Conservation (phyloP, 2,113 vertebrate species). For the Apistogramma diplotaenia region DNA sequence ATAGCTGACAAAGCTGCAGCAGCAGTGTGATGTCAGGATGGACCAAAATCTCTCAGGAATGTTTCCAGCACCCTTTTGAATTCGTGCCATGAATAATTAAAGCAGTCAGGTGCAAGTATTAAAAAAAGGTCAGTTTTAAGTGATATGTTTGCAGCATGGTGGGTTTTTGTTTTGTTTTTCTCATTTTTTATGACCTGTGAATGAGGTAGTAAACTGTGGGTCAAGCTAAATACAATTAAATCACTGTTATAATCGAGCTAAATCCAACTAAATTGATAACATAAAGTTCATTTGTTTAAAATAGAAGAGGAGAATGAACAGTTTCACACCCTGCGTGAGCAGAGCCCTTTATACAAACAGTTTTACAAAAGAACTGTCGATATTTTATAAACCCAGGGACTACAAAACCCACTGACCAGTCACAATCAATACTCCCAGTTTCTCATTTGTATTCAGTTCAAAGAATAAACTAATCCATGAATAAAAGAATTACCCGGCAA, state of each 20-base stretch:
- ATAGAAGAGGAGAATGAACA: neutral
- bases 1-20: neutral
- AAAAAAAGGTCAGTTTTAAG: too few relatives aligned
- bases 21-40: neutral
- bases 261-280: neutral
- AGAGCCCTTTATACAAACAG: neutral
- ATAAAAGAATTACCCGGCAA: slow-evolving; percentile 17
- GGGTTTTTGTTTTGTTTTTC: too few relatives aligned
- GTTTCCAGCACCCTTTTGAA: neutral
- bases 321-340: neutral
- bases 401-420: neutral
- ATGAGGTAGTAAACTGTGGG: too few relatives aligned
- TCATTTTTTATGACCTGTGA: too few relatives aligned
- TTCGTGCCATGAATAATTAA: neutral
- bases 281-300: neutral
- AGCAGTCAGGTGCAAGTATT: neutral
- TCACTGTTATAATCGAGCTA: neutral
- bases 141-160: too few relatives aligned
- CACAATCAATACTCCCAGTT: slow-evolving; percentile 13
- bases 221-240: neutral
- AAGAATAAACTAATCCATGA: neutral
- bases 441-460: slow-evolving; percentile 18
- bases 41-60: neutral
- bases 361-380: neutral
- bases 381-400: neutral